phyloP scores from a whole-genome alignment of 2,888 invertebrate genomes.

The Patella caerulea region DNA sequence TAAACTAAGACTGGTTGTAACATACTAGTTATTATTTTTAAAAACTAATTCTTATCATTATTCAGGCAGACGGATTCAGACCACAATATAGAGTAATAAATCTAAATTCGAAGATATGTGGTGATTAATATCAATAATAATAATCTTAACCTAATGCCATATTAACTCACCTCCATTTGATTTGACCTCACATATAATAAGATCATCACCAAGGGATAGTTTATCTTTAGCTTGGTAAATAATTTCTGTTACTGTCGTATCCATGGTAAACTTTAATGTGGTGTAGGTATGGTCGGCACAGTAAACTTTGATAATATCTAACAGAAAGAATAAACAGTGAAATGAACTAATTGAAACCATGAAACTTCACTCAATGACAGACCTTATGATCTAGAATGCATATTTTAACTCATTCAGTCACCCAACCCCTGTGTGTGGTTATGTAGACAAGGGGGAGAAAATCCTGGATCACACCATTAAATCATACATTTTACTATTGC shows the following conservation, averaged over 20 bases:
- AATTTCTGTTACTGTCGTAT: constrained; percentile 81
- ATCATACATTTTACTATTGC: too few species aligned
- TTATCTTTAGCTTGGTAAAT: constrained; percentile 83
- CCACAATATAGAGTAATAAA: too few species aligned
- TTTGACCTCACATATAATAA: constrained; percentile 83
- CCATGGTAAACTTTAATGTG: constrained; percentile 81
- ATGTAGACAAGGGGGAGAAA: too few species aligned
- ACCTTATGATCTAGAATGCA: too few species aligned
- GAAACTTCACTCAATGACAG: too few species aligned
- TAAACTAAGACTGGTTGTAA: constrained; percentile 82
- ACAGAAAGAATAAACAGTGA: constrained; percentile 35
- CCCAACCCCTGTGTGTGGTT: too few species aligned
- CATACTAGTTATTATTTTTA: constrained; percentile 83
- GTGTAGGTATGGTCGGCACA: constrained; percentile 87
- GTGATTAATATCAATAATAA: too few species aligned
- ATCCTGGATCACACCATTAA: too few species aligned
- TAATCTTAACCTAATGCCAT: too few species aligned
- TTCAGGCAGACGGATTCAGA: too few species aligned
- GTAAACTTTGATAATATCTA: constrained; percentile 85
- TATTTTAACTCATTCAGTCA: too few species aligned
- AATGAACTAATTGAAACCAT: background rate
- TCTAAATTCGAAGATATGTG: too few species aligned
- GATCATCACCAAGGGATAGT: constrained; percentile 80
- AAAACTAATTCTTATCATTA: constrained; percentile 72
- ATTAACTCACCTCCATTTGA: constrained; percentile 75